Evolutionary conservation across 2,797 vertebrate species (phyloP), one percentile per base, ranked within the genome.

Genomic region (Melanotaenia pygmaea): DNA sequence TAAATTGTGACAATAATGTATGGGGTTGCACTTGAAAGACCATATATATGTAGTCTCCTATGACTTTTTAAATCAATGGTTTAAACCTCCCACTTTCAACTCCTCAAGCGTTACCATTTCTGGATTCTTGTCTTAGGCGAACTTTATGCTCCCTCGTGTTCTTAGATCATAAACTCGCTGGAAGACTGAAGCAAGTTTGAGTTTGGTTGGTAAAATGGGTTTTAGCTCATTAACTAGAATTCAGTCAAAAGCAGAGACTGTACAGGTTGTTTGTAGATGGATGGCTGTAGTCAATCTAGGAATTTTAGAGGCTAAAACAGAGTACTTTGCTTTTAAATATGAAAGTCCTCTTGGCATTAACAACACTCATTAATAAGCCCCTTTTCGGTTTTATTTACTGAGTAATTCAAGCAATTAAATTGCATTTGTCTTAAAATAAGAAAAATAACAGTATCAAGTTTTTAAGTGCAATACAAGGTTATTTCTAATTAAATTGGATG

Each of bases 71-170:
- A 72, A 74, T 82, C 1, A 28, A 12, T 1, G 26, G 64, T 50
- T 72, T 74, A 8, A 26, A 59, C 28, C 43, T 58, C 70, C 68
- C 16, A 62, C 47, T 85, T 81, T 68, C 30, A 77, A 32, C 43
- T 67, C 35, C 30, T 50, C n/a, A 53, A 22, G 2, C 28, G 7
- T 78, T 67, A 76, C 45, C 24, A 16, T 70, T 70, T 51, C 73
- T 57, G 43, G 28, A 63, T 69, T 71, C 35, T 68, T 56, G 26
- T 56, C 37, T 65, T 30, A 28, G 62, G 57, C 73, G 56, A 72
- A 45, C 51, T 47, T 12, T 13, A 1, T 58, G 10, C 35, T 74
- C 13, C 2, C 13, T 47, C 66, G 38, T 56, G 53, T 28, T 56
- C 12, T 56, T 30, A 30, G 13, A 26, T 56, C 53, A 30, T 50